Base-by-base conservation (phyloP, 2,888 invertebrate species). In the Balanococcus diminutus region DNA sequence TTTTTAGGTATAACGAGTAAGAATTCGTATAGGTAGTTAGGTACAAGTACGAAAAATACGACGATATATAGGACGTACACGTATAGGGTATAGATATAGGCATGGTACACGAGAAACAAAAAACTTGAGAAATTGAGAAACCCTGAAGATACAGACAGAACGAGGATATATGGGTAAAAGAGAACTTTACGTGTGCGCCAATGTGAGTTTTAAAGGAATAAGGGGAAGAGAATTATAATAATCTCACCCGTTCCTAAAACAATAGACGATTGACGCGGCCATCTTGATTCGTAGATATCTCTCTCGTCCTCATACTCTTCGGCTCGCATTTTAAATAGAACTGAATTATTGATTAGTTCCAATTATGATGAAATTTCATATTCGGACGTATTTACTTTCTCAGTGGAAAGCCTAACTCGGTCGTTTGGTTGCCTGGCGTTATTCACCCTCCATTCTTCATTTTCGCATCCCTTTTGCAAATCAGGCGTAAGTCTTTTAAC, bases 191-290 rank as follows among this genome's bases (percentile, higher is more conserved):
- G 86, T 86, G 61, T 86, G 84, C 83, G 82, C 82, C 83, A 83
- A 86, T 86, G 87, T 82, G 87, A 56, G 86, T 86, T 85, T 84
- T 86, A 86, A 86, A 87, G 87, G 87, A 87, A 87, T 84, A 81
- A 83, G 87, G 75, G 84, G 84, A 84, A 81, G 86, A 81, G 86
- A 86, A 81, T 84, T 84, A 84, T 81, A 84, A 86, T 84, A 84
- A 84, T 86, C 81, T 86, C 84, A 79, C 86, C 82, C 82, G 86
- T 72, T 82, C 86, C 87, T 87, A 87, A 87, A 87, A 87, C 87
- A 87, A 87, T 87, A 87, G 87, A 87, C 87, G 87, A 87, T 87
- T 87, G 87, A 87, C 87, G 87, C 87, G 87, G 87, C 87, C 87
- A 87, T 87, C 87, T 87, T 87, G 87, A 87, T 87, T 87, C 86